A percentile compares a stretch with the other conserved stretches of the same genome.
These are phyloP conservation scores for Caenorhabditis wallacei DNA, from an alignment of 2,888 invertebrate genomes.

Conservation along the genomic window DNA sequence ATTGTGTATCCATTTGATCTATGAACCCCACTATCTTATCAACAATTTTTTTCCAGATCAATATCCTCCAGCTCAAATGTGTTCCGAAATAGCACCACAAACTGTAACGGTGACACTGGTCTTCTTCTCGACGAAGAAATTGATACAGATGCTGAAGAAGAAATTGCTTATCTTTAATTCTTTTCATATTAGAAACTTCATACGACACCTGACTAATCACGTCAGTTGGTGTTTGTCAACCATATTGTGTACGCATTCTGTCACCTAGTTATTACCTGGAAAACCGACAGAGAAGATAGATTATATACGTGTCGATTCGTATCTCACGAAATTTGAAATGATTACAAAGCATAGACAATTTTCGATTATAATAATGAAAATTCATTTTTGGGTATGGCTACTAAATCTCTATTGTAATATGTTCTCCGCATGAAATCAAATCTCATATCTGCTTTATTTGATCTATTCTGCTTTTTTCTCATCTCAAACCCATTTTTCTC, in stretches of 20 bases:
- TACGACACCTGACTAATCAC: constrained; percentile 22
- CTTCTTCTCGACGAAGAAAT: constrained; percentile 43
- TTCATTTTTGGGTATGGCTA: constrained; percentile 12
- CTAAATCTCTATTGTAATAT: constrained; percentile 5
- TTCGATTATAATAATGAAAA: background rate
- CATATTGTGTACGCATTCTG: constrained; percentile 12
- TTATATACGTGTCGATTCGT: constrained; percentile 12
- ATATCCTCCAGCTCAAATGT: constrained; percentile 49
- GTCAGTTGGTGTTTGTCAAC: constrained; percentile 42
- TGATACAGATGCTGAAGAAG: constrained; percentile 60
- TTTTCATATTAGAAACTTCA: constrained; percentile 9
- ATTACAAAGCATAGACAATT: constrained; percentile 25
- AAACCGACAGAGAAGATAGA: background rate
- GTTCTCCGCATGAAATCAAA: constrained; percentile 7
- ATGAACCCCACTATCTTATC: too few relatives aligned
- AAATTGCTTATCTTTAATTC: constrained; percentile 58
- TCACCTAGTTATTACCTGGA: constrained; percentile 5
- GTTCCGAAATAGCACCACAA: constrained; percentile 41
- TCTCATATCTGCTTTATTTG: constrained; percentile 31
- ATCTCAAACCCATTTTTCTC: too few relatives aligned
- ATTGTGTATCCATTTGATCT: background rate
- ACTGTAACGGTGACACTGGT: constrained; percentile 59
- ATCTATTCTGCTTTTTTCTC: background rate
- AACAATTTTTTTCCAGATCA: constrained; percentile 29
- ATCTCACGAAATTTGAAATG: too few relatives aligned